These are phyloP conservation scores for Trichonephila inaurata DNA, from an alignment of 1,140 invertebrate species.

Conservation along the genomic window DNA sequence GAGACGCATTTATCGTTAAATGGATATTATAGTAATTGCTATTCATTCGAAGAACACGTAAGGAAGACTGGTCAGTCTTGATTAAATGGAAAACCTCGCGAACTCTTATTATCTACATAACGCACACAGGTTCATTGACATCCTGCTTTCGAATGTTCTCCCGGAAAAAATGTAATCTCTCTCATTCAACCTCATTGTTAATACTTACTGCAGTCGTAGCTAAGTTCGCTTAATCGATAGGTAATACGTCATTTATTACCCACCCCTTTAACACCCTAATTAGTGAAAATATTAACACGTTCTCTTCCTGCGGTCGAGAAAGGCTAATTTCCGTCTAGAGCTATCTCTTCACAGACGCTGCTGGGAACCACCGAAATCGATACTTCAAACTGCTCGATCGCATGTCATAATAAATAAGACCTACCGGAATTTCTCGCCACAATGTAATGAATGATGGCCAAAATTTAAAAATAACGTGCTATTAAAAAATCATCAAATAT, in stretches of 20 bases:
- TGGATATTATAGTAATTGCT: neutral
- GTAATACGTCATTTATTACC: constrained; percentile 30
- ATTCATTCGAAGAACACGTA: neutral
- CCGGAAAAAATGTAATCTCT: neutral
- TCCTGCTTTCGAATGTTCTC: constrained; percentile 11
- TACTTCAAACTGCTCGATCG: neutral
- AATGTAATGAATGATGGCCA: too few species aligned
- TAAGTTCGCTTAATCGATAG: neutral
- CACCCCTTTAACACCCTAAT: constrained; percentile 13
- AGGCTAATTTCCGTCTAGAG: constrained; percentile 27
- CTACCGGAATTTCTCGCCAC: neutral
- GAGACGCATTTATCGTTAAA: too few species aligned
- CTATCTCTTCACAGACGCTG: neutral
- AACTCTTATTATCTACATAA: neutral
- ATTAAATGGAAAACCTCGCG: neutral
- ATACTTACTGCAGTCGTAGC: neutral
- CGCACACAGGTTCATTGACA: neutral
- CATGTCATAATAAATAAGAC: neutral
- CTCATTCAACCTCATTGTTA: neutral
- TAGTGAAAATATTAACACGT: constrained; percentile 30
- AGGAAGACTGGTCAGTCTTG: neutral
- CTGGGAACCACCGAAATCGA: neutral
- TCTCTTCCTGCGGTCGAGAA: neutral
- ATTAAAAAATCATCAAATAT: too few species aligned
- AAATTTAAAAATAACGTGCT: too few species aligned